phyloP scores from a whole-genome alignment of 2,113 vertebrate genomes.

The Nesoenas mayeri region DNA sequence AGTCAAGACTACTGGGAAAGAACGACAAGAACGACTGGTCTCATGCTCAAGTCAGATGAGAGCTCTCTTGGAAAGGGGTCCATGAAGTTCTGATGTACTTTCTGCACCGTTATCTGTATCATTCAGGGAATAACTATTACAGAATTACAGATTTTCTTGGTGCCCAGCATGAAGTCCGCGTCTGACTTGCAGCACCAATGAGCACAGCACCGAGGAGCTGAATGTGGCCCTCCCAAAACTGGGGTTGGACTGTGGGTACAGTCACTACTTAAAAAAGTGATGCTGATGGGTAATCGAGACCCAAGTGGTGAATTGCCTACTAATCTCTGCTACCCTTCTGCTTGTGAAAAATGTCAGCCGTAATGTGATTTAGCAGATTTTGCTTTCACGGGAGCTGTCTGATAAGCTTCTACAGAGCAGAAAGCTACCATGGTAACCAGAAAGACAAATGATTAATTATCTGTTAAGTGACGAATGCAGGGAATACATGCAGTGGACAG shows the following conservation, averaged over 20 bases:
- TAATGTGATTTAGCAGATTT: not conserved
- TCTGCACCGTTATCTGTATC: not conserved
- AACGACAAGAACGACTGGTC: not conserved
- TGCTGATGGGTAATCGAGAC: not conserved
- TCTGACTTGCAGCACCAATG: not conserved
- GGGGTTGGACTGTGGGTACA: not conserved
- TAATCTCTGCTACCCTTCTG: not conserved
- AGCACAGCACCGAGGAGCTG: not conserved
- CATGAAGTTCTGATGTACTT: not conserved
- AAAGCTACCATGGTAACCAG: not conserved
- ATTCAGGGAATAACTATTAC: not conserved
- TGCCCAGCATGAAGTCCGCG: rapidly evolving
- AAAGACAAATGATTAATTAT: not conserved
- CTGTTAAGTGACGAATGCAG: not conserved
- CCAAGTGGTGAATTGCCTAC: not conserved
- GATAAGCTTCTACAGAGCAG: not conserved
- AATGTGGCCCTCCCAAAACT: not conserved
- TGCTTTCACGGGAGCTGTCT: not conserved
- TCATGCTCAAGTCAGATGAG: not conserved
- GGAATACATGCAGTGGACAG: not conserved
- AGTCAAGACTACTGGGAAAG: not conserved
- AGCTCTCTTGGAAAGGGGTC: not conserved
- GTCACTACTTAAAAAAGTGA: not conserved
- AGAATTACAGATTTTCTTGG: not conserved
- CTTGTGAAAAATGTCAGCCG: not conserved